Evolutionary conservation across 2,797 vertebrate genomes (phyloP), one percentile per base, ranked within the genome.

Genomic region (Pempheris klunzingeri): DNA sequence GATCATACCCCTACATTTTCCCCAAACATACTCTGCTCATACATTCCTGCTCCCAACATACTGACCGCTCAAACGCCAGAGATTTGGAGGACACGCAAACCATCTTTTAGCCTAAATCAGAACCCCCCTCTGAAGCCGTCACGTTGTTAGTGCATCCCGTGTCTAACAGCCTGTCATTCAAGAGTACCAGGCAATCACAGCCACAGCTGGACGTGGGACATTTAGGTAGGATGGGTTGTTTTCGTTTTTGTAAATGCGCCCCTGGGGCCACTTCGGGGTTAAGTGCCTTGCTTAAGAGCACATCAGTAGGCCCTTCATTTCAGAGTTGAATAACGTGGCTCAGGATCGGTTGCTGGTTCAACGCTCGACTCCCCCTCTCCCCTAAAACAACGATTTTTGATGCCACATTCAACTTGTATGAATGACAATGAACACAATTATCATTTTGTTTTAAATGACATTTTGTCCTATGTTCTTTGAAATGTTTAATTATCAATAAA

Each of bases 401-500:
- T 88, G 92, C 92, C 90, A 89, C 91, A 84, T 90, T 89, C 83
- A 86, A 92, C 84, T 83, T 94, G 93, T 93, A 87, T 88, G 87
- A 91, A 92, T 88, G 87, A 93, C 86, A 63, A 74, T 90, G 74
- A 92, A 90, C 90, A 90, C 84, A 61, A 75, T 87, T 78, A 89
- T 85, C 60, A 83, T 89, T 91, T 93, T 93, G 92, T 94, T 93
- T 93, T 90, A 90, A 93, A 89, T 85, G 76, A 85, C 87, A 79
- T 93, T 94, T 89, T 93, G 92, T 92, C 75, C 79, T 74, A 75
- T 93, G 90, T 92, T 92, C 84, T 92, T 92, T 90, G 73, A 91
- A 87, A 87, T 90, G 92, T 90, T 93, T 91, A 92, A 92, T 90
- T 92, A 93, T 92, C 92, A 94, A 93, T 93, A 94, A 94, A 94